Percentiles rank a stretch among this genome's conserved stretches.
phyloP scores from a whole-genome alignment of 2,113 vertebrate species.

The Apaloderma vittatum region DNA sequence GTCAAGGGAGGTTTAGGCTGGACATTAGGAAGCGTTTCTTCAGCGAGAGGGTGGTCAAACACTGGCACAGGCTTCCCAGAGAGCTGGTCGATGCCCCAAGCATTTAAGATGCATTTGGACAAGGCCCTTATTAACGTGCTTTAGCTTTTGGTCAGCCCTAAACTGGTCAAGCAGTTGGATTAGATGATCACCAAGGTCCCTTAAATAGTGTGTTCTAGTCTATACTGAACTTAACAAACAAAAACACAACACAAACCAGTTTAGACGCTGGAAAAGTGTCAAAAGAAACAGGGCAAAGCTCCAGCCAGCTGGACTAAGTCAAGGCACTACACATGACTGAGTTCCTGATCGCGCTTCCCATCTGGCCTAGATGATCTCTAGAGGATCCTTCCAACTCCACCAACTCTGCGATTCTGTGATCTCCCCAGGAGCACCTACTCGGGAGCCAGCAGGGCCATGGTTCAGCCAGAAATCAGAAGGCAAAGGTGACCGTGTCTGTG shows the following conservation, averaged over 20 bases:
- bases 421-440: background rate
- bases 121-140: background rate
- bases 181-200: background rate
- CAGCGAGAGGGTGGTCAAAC: background rate
- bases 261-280: background rate
- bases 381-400: too few relatives aligned
- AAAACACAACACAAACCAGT: background rate
- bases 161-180: background rate
- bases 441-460: accelerated
- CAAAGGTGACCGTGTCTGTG: accelerated
- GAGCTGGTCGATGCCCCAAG: background rate
- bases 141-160: background rate
- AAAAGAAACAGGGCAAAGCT: background rate
- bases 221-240: background rate
- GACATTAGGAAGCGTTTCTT: background rate
- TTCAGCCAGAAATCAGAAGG: background rate
- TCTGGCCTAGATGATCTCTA: too few relatives aligned
- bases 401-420: too few relatives aligned
- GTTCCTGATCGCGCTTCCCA: background rate
- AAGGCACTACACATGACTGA: background rate
- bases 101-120: background rate
- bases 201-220: background rate
- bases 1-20: background rate
- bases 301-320: background rate
- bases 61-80: background rate